phyloP scores from a whole-genome alignment of 2,797 vertebrate species.

The Crocodylus rhombifer region DNA sequence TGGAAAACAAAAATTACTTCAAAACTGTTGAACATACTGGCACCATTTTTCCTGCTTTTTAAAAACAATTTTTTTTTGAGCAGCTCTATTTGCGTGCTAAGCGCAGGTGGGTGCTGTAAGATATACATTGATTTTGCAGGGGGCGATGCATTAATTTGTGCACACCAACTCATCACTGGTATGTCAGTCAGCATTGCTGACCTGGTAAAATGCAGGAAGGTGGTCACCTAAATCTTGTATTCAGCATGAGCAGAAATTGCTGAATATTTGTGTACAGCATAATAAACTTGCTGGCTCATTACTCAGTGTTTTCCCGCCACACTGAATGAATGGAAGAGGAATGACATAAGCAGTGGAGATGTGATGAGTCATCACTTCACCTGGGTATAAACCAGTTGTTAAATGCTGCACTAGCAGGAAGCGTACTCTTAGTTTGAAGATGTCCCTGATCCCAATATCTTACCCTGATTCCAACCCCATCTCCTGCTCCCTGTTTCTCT shows the following conservation, averaged over 20 bases:
- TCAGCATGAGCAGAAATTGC: background rate
- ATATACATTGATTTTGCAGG: background rate
- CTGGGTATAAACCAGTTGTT: too few species aligned
- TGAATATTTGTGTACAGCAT: background rate
- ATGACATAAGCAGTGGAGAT: too few species aligned
- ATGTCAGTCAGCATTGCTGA: background rate
- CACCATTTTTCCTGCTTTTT: background rate
- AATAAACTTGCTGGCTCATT: background rate
- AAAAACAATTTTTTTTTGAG: background rate
- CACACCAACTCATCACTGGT: background rate
- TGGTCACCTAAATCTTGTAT: background rate
- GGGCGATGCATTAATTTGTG: background rate
- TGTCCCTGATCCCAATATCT: too few species aligned
- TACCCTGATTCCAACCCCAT: too few species aligned
- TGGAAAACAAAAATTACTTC: conserved; percentile 26
- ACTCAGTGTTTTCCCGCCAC: background rate
- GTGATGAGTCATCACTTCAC: too few species aligned
- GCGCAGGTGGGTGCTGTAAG: background rate
- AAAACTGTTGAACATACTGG: conserved; percentile 6
- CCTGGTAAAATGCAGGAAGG: background rate
- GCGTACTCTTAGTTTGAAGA: too few species aligned
- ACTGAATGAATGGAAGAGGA: background rate
- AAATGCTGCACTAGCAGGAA: too few species aligned
- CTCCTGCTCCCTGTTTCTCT: too few species aligned
- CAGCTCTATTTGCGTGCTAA: background rate